Evolutionary conservation across 2,888 invertebrate genomes (phyloP).

Genomic region (Hirtodrosophila trivittata): DNA sequence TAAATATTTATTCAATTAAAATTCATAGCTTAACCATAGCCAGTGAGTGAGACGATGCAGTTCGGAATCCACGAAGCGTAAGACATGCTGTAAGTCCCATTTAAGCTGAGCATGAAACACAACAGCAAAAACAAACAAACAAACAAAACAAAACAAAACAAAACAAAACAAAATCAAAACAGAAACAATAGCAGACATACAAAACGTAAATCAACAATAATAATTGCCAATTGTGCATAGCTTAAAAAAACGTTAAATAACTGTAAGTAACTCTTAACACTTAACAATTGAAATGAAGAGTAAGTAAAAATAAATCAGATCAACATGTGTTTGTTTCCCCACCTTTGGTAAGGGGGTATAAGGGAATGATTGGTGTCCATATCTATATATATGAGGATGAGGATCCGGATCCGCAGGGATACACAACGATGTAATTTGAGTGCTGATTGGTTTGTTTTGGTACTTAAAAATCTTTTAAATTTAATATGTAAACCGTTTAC

Average conservation of each 20-base stretch:
- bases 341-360: conserved; percentile 79
- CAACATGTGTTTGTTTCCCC: conserved; percentile 79
- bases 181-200: conserved; percentile 18
- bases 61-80: conserved; percentile 45
- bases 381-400: conserved; percentile 7
- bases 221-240: conserved; percentile 63
- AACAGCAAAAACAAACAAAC: conserved; percentile 5
- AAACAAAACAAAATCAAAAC: conserved; percentile 8
- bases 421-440: not conserved
- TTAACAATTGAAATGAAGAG: conserved; percentile 71
- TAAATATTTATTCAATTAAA: conserved; percentile 61
- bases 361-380: conserved; percentile 51
- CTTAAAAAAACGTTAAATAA: conserved; percentile 71
- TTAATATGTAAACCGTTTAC: conserved; percentile 5
- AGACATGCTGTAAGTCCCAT: conserved; percentile 51
- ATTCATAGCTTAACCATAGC: conserved; percentile 45
- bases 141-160: conserved; percentile 1
- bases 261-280: conserved; percentile 74
- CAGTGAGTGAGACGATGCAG: conserved; percentile 38
- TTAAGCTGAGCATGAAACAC: conserved; percentile 26
- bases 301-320: conserved; percentile 79
- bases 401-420: conserved; percentile 28
- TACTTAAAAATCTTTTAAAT: conserved; percentile 1
- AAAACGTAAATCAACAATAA: conserved; percentile 34
- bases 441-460: conserved; percentile 23